phyloP scores from a whole-genome alignment of 2,797 vertebrate species.

The Falco peregrinus region DNA sequence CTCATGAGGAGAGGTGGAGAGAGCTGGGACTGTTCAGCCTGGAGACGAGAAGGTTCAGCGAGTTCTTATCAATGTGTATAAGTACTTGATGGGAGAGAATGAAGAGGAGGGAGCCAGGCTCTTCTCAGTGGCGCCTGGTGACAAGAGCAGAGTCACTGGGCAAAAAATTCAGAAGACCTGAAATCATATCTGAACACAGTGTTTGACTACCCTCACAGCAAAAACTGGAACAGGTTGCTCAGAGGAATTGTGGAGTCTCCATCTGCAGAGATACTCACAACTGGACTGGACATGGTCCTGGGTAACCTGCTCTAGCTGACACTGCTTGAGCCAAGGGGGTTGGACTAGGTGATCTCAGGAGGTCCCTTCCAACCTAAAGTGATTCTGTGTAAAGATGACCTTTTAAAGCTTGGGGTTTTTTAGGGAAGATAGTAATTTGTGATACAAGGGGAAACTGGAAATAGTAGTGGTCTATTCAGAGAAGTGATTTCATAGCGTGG shows the following conservation, averaged over 20 bases:
- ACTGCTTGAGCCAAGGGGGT: accelerated
- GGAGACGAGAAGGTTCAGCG: neutral
- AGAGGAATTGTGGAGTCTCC: neutral
- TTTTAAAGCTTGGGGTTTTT: neutral
- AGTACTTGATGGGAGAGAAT: neutral
- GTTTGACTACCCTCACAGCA: too few species aligned
- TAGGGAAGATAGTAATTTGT: neutral
- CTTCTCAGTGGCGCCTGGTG: neutral
- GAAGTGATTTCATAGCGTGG: neutral
- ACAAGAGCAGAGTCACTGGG: neutral
- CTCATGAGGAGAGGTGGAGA: neutral
- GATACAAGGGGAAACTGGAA: neutral
- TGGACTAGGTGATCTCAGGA: neutral
- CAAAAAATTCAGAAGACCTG: neutral
- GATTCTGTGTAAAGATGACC: neutral
- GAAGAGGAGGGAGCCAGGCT: neutral
- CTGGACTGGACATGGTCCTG: neutral
- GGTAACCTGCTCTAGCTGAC: neutral
- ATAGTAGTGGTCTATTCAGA: neutral
- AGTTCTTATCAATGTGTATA: neutral
- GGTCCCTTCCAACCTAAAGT: neutral
- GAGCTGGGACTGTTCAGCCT: neutral
- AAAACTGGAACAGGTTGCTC: neutral
- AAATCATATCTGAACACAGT: neutral
- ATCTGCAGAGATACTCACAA: neutral